Evolutionary conservation across 2,888 invertebrate genomes (phyloP).

Genomic region (Eupsilia transversa): DNA sequence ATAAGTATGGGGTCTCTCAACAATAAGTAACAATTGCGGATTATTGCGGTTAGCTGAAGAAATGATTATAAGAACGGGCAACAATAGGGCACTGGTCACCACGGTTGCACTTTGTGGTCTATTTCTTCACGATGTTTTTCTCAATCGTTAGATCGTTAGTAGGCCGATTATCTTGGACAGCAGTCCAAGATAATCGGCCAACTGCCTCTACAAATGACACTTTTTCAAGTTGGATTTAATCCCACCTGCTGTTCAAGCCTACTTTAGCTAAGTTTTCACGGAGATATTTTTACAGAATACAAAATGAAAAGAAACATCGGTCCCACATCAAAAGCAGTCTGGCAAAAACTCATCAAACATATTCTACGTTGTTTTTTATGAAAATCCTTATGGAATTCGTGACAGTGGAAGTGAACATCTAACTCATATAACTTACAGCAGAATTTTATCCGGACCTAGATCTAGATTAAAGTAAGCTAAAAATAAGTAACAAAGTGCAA

Average conservation of each 20-base stretch:
- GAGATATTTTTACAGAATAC: no score
- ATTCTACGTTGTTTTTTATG: neutral
- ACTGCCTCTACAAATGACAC: neutral
- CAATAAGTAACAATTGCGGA: slow-evolving; percentile 2
- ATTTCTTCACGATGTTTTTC: slow-evolving; percentile 19
- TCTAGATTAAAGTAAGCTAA: slow-evolving; percentile 28
- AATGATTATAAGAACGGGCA: slow-evolving; percentile 36
- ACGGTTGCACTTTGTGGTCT: neutral
- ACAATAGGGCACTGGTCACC: slow-evolving; percentile 25
- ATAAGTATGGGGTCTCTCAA: slow-evolving; percentile 11
- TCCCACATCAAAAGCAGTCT: neutral
- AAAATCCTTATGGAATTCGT: slow-evolving; percentile 13
- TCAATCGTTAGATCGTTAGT: neutral
- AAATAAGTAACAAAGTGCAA: slow-evolving; percentile 49
- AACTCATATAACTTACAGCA: no score
- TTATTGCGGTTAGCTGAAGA: slow-evolving; percentile 20
- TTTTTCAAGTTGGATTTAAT: neutral
- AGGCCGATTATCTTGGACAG: no score
- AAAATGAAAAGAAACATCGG: neutral
- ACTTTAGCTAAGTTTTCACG: no score
- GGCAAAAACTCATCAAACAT: neutral
- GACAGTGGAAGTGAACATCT: slow-evolving; percentile 13
- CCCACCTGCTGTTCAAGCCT: no score
- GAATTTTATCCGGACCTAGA: slow-evolving; percentile 6
- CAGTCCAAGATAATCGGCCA: neutral